These are phyloP conservation scores for Tachina grossa DNA, from an alignment of 2,888 invertebrate species.

Conservation along the genomic window DNA sequence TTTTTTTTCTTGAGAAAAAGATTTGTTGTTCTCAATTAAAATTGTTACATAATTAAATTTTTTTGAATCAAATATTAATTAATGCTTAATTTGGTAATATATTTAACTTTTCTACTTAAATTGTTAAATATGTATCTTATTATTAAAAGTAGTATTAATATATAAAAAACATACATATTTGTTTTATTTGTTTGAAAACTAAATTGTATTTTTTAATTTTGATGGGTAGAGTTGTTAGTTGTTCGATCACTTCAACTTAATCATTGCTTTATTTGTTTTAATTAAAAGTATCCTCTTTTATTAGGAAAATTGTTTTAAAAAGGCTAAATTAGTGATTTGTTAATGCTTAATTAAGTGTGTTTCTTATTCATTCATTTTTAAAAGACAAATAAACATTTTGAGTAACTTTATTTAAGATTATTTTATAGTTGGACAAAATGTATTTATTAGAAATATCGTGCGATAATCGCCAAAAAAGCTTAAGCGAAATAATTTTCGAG, in stretches of 20 bases:
- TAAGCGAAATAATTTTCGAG: no score
- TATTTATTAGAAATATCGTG: not conserved
- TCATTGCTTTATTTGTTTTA: not conserved
- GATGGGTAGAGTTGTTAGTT: conserved; percentile 47
- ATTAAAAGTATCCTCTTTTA: conserved; percentile 41
- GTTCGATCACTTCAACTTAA: not conserved
- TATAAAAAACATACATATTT: conserved; percentile 46
- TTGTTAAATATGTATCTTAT: conserved; percentile 25
- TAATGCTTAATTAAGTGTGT: conserved; percentile 36
- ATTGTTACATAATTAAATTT: not conserved
- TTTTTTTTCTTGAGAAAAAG: not conserved
- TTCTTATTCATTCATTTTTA: not conserved
- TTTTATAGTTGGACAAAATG: conserved; percentile 56
- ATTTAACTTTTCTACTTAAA: conserved; percentile 39
- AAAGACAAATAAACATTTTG: conserved; percentile 4
- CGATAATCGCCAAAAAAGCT: no score
- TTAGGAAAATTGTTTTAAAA: conserved; percentile 21
- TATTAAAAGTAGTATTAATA: conserved; percentile 59
- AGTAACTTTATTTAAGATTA: conserved; percentile 34
- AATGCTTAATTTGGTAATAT: conserved; percentile 12
- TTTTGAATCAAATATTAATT: conserved; percentile 29
- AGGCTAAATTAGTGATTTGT: conserved; percentile 45
- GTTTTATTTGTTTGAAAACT: conserved; percentile 48
- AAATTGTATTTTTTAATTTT: conserved; percentile 59
- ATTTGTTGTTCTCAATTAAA: not conserved